Base-by-base conservation (phyloP, 2,888 invertebrate genomes). In the Xylota sylvarum region DNA sequence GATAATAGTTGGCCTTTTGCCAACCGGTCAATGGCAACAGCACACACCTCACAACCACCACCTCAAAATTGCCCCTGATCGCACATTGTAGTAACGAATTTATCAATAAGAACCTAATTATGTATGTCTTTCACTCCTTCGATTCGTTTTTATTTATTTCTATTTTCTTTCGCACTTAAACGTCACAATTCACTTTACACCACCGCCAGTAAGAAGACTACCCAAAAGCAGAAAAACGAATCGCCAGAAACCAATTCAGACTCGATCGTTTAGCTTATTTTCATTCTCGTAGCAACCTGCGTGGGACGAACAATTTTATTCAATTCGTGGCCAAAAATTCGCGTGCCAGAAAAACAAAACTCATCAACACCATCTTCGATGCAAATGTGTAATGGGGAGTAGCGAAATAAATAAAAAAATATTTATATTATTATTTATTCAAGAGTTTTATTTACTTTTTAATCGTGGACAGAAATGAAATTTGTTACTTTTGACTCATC, bases 1-100 rank as follows among this genome's bases (percentile, higher is more conserved):
- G 79, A 83, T 79, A 83, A 83, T 78, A 50, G 67, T 79, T 83
- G 83, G 83, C 83, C 78, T 79, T 78, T 67, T 52, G 83, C 83
- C 78, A 83, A 48, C 60, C 58, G 83, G 83, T 83, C 78, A 83
- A 67, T 83, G 78, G 65, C 83, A 67, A 56, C 58, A 7, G 40
- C 37, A 12, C 30, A 6, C 10, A 23, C 4, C 32, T 23, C 32
- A 35, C 17, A 40, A n/a, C 65, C 2, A 46, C 35, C 40, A 6
- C 32, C 17, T 23, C 73, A 30, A 19, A 14, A 32, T 65, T 67
- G 43, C 48, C 56, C 35, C 48, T 37, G 56, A 65, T 65, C 40
- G 23, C 40, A 56, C 14, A 23, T 56, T 52, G 30, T 32, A 35
- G 55, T 50, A 64, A n/a, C n/a, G n/a, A n/a, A 55, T 82, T 69